Percentiles rank a stretch among this genome's conserved stretches.
These are phyloP conservation scores for Epistrophella euchroma DNA, from an alignment of 2,888 invertebrate species.

Conservation along the genomic window DNA sequence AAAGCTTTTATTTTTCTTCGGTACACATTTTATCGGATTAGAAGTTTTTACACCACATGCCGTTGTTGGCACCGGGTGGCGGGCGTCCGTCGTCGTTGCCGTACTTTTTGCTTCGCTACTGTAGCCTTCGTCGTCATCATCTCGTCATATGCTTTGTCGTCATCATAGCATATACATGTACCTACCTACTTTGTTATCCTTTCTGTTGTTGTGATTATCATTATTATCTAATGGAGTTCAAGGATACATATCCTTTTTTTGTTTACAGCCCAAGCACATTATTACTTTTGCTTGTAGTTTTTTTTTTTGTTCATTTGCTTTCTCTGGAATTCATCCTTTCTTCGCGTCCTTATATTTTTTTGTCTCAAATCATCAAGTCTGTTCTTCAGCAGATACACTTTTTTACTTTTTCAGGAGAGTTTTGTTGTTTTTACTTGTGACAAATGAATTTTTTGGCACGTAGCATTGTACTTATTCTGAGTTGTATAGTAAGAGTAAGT, in stretches of 20 bases:
- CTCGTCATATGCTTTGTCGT: conserved; percentile 40
- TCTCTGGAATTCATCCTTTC: conserved; percentile 20
- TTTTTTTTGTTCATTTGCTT: conserved; percentile 22
- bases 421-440: conserved; percentile 4
- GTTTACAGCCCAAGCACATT: conserved; percentile 50
- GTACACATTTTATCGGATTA: conserved; percentile 50
- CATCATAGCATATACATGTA: conserved; percentile 34
- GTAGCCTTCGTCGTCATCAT: conserved; percentile 39
- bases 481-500: conserved; percentile 11
- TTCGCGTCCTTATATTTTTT: not conserved
- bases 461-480: conserved; percentile 23
- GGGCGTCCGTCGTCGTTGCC: conserved; percentile 13
- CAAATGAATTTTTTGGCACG: conserved; percentile 52
- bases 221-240: conserved; percentile 69
- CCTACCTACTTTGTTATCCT: conserved; percentile 43
- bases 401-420: conserved; percentile 13
- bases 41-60: conserved; percentile 64
- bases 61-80: conserved; percentile 30
- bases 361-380: conserved; percentile 3
- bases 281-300: conserved; percentile 47
- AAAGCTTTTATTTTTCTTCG: conserved; percentile 23
- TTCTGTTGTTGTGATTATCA: conserved; percentile 46
- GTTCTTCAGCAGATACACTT: conserved; percentile 3
- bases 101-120: conserved; percentile 13
- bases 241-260: conserved; percentile 58